Base-by-base conservation (phyloP, 2,113 vertebrate genomes). In the Vanacampus margaritifer region DNA sequence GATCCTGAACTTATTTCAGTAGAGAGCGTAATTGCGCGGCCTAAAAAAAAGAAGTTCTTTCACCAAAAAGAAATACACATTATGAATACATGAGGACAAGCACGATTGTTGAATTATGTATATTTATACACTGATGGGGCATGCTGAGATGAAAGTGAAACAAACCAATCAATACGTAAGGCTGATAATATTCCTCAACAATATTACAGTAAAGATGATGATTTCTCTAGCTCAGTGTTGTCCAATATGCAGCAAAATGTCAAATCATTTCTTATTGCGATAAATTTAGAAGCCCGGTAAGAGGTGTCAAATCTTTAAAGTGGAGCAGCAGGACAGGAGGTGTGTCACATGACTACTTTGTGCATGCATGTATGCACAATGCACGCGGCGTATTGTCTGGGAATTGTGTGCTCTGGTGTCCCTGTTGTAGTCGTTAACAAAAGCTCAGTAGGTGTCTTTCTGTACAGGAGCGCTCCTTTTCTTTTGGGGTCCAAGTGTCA, bases 381-480 rank as follows among this genome's bases (percentile, higher is more conserved):
- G 46, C 66, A 60, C 65, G 70, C 48, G 64, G 53, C 67, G 67
- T 48, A 21, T 71, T 73, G 73, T 78, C 64, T 78, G 67, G 62
- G 43, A 70, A 68, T 65, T 76, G 62, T 78, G 45, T 58, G 21
- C 51, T 73, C 32, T 21, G 69, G 57, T 82, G 65, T 68, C 13
- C 32, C 68, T 61, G 50, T 68, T 63, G 39, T 67, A 60, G n/a
- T 59, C 50, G 19, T 0, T 17, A 65, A 89, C 84, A 87, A 82
- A 74, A 69, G 79, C 80, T 80, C 72, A 45, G 79, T 56, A 67
- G 66, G 73, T 78, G 68, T 76, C 67, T 70, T 21, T 65, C 12
- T 51, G 26, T 61, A 28, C 17, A 17, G 24, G 23, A 64, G 16
- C 41, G n/a, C 41, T 28, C 41, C 26, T 50, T 50, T 24, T 41